Conservation (phyloP, 2,797 vertebrate species). For the Pipistrellus nathusii region DNA sequence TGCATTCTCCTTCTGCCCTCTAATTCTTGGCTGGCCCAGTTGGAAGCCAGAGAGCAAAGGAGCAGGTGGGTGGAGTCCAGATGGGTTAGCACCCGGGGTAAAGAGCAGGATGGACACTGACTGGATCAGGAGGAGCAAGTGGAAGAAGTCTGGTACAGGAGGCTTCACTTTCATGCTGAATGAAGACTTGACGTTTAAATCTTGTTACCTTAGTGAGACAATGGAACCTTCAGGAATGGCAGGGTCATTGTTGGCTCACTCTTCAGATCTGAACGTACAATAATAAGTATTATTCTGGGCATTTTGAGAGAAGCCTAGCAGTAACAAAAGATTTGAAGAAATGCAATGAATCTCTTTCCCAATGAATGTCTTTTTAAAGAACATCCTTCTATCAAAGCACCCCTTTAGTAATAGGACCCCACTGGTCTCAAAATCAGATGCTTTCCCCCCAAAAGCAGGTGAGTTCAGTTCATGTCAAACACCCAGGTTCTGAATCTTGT, state of each 20-base stretch:
- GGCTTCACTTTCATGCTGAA: neutral
- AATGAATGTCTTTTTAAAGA: neutral
- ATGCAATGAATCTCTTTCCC: neutral
- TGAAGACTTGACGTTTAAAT: conserved; percentile 35
- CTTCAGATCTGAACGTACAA: neutral
- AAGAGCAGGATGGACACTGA: neutral
- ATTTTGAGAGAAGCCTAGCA: neutral
- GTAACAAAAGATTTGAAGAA: neutral
- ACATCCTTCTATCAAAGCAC: neutral
- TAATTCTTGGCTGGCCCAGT: neutral
- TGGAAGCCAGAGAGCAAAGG: neutral
- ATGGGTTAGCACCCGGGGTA: conserved; percentile 30
- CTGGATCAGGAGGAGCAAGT: neutral
- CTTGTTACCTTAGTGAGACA: neutral
- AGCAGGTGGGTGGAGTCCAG: neutral
- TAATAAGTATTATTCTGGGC: neutral
- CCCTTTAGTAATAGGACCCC: neutral
- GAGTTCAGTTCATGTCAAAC: neutral
- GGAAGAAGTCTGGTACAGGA: neutral
- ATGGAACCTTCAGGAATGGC: neutral
- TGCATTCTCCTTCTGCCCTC: neutral
- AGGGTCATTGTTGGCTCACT: neutral
- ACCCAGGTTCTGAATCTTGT: neutral
- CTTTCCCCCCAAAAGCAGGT: neutral
- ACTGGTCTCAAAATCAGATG: neutral